Evolutionary conservation across 2,888 invertebrate genomes (phyloP), one percentile per base, ranked within the genome.

Genomic region (Pristionchus exspectatus): DNA sequence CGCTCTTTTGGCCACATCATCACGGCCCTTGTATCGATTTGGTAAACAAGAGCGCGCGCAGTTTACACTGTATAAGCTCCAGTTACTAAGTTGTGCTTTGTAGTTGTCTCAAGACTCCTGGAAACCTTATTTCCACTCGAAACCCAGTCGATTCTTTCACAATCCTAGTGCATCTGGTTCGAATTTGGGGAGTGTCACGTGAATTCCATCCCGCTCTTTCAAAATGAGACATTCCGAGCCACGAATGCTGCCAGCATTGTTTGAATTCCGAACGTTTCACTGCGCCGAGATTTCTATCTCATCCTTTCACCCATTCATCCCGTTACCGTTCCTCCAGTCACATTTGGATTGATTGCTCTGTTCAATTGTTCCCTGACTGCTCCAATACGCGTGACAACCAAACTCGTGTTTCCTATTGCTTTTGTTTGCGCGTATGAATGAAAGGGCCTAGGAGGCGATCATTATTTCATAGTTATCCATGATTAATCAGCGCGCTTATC

Each of bases 11-110:
- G 81, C 81, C 81, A 81, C 81, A 81, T 81, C 81, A 81, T 81
- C 81, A 38, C 38, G 10, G 27, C 72, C 33, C 18, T 3, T 81
- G 50, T 81, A 81, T 81, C 81, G 81, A 81, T 81, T 81, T 81
- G 81, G 81, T 81, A 81, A 81, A 81, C 81, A 81, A 18, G n/a
- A n/a, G 44, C 33, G 81, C 81, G 81, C 50, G 44, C 81, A 50
- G 81, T 81, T 81, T 44, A 81, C 81, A 72, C 30, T n/a, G 27
- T 81, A 50, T 81, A 81, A 81, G 81, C 81, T 81, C 81, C n/a
- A 54, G 27, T 81, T 81, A 50, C 81, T 50, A 54, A 7, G 10
- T 44, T 24, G 4, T 12, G 30, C 12, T 30, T 30, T 74, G 74
- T 74, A 74, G 74, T 72, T 72, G 69, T 72, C 14, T 72, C 21